Base-by-base conservation (phyloP, 2,888 invertebrate species). In the Clepsis dumicolana region DNA sequence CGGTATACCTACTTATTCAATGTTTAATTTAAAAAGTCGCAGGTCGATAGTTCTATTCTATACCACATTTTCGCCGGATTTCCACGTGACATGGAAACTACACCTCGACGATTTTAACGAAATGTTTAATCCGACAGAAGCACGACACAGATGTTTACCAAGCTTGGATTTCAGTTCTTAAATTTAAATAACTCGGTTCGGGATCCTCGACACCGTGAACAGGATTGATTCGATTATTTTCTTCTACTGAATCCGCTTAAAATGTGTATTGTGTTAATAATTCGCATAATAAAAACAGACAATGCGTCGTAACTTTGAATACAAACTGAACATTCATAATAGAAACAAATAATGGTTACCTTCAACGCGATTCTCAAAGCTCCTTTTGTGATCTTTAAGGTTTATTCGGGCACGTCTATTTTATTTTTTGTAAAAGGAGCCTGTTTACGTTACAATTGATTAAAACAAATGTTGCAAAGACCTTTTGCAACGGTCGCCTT, bases 401-500 rank as follows among this genome's bases (percentile, higher is more conserved):
- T 65, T 59, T 59, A 76, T 79, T 77, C 72, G 73, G 78, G 76
- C 74, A 69, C 70, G 69, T 71, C 74, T 72, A 76, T 79, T 77
- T 77, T 64, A 71, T 71, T 74, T 72, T 80, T 82, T 80, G 75
- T 76, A 73, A 78, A 75, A 74, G 74, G 76, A 81, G 75, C 76
- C 77, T 76, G 79, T 74, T 70, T 80, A 76, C 77, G 76, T 56
- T 80, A 74, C 80, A 80, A 83, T 84, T 82, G 79, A 80, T 82
- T 79, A 80, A 80, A 82, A 81, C 79, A 81, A 84, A 80, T 78
- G 77, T 78, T 77, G 76, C 71, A 76, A 76, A 76, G 74, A 76
- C 73, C 72, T 71, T 69, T 77, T 74, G 70, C 72, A 77, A 77
- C 75, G 65, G 71, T 71, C 73, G 72, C 70, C 65, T 70, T 73